Base-by-base conservation (phyloP, 2,888 invertebrate genomes). In the Noctua janthe region DNA sequence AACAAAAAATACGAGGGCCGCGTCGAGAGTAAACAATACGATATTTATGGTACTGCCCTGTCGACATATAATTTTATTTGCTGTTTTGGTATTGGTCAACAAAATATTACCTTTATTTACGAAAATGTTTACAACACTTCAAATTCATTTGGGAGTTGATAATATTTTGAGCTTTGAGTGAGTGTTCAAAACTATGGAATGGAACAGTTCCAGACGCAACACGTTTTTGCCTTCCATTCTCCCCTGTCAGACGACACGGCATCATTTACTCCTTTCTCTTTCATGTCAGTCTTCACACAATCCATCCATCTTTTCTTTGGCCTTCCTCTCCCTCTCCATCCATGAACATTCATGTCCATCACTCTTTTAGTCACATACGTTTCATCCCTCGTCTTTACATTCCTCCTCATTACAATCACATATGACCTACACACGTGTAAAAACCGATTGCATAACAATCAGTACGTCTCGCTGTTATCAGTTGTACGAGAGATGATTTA, bases 401-500 rank as follows among this genome's bases (percentile, higher is more conserved):
- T 0, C 5, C 39, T 39, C 39, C 4, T 39, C 39, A 39, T 39
- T 39, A 5, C 35, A 35, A 35, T 35, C 35, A 35, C 35, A 35
- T 13, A 20, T 59, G 59, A 43, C 54, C 47, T 54, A 10, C 1
- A 54, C 74, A 74, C 51, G 62, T 64, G 71, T 39, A 51, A 39
- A 56, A 49, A 64, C 39, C 11, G 35, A 39, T 84, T 80, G 70
- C 54, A 39, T 78, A 77, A 85, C 73, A 67, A 59, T 76, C 54
- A n/a, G 13, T 56, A 20, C 20, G 54, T 54, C 64, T 74, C 39
- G 0, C 35, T 1, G 77, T 81, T 87, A 87, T 89, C 86, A 77
- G 59, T 35, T 51, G 56, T 13, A 17, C 71, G n/a, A 59, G 64
- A 74, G 76, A 87, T 83, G 88, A 89, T 89, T 87, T 76, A 86